A percentile compares a stretch with the other conserved stretches of the same genome.
These are phyloP conservation scores for Epirrhoe tristata DNA, from an alignment of 2,888 invertebrate species.

Conservation along the genomic window DNA sequence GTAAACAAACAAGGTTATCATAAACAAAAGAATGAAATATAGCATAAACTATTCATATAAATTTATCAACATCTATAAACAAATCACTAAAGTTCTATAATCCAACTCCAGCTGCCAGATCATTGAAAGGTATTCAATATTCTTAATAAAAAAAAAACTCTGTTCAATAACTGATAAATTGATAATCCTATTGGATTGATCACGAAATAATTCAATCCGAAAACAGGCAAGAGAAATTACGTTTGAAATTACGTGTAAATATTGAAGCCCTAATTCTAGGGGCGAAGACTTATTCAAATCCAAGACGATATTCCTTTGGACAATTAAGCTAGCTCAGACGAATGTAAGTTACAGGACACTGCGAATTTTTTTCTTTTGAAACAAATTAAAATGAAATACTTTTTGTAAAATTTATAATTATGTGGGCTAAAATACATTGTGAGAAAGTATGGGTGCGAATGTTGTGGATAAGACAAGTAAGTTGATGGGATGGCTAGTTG, in stretches of 20 bases:
- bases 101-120: neutral
- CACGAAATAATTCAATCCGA: conserved; percentile 22
- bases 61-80: neutral
- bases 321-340: conserved; percentile 62
- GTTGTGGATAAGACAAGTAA: too few relatives aligned
- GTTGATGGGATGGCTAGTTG: too few relatives aligned
- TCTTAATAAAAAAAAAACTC: neutral
- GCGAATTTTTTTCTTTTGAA: conserved; percentile 17
- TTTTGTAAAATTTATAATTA: too few relatives aligned
- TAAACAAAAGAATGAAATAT: neutral
- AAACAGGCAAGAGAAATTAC: conserved; percentile 17
- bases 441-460: too few relatives aligned
- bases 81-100: neutral
- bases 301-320: conserved; percentile 61
- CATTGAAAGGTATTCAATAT: neutral
- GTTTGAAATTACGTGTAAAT: conserved; percentile 35
- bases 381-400: neutral
- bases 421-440: too few relatives aligned
- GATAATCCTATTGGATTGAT: conserved; percentile 7
- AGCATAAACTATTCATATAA: neutral
- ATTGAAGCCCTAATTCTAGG: conserved; percentile 49
- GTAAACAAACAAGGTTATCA: too few relatives aligned
- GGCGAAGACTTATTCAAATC: conserved; percentile 60
- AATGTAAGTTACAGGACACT: conserved; percentile 50
- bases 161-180: neutral